Evolutionary conservation across 2,888 invertebrate species (phyloP), one percentile per base, ranked within the genome.

Genomic region (Metellina segmentata): DNA sequence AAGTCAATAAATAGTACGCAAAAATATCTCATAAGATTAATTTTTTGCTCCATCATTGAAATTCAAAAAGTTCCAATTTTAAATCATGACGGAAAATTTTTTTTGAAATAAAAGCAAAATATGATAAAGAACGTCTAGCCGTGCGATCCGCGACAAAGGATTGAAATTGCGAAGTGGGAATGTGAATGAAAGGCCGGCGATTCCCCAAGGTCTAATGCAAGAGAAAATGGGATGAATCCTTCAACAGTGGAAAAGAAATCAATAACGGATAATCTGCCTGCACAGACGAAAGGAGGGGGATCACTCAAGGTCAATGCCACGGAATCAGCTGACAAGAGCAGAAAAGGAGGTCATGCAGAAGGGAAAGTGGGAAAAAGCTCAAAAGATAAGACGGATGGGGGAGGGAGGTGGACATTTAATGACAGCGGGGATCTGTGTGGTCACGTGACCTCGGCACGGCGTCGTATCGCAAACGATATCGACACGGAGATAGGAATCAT

Each of bases 261-360:
- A 81, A 91, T 91, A 87, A 87, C 70, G 75, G 77, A 79, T 90
- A 78, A 91, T 91, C 72, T 75, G 52, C 71, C 48, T 82, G 51
- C 72, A 71, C 34, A 70, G 61, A 48, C 74, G 71, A 49, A 81
- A 69, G 71, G 89, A 78, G 20, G 71, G 53, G 70, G 52, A 53
- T 82, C 78, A n/a, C 70, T 85, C 92, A 90, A 92, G 92, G 90
- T 92, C 92, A 92, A 90, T 90, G 92, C 81, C 88, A 90, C 72
- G 72, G 79, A 83, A 90, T 89, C 89, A 90, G 87, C 82, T 87
- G 91, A 83, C 82, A 91, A 69, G 71, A 89, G 79, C 53, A 86
- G 75, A 83, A 91, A 91, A 91, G 72, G 91, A 91, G 91, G 91
- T 90, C 79, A 90, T 77, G 53, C 89, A 78, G 85, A 75, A 53